These are phyloP conservation scores for Hiodon alosoides DNA, from an alignment of 2,113 vertebrate genomes.

Conservation along the genomic window DNA sequence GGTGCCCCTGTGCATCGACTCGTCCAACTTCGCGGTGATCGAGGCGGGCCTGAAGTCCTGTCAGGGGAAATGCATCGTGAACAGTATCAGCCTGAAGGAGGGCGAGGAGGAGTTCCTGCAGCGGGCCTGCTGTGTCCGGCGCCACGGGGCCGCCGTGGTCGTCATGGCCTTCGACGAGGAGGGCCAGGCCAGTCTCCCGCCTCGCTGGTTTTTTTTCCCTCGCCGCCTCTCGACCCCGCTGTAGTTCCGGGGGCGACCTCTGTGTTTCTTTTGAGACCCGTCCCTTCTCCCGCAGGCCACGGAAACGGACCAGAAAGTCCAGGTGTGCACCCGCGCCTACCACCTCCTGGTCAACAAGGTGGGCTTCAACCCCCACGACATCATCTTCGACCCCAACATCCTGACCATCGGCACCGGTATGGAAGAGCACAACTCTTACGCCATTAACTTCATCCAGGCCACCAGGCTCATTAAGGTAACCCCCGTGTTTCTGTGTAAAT, in stretches of 20 bases:
- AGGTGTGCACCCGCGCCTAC: constrained; percentile 84
- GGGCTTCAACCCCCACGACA: constrained; percentile 83
- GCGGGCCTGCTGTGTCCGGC: constrained; percentile 74
- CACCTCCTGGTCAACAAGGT: constrained; percentile 72
- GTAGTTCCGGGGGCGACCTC: background rate
- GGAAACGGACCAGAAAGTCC: constrained; percentile 76
- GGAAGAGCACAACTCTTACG: constrained; percentile 90
- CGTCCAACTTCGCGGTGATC: constrained; percentile 90
- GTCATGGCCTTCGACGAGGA: constrained; percentile 96
- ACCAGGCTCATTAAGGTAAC: constrained; percentile 85
- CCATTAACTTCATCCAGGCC: constrained; percentile 82
- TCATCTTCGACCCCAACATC: constrained; percentile 97
- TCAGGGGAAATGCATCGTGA: constrained; percentile 95
- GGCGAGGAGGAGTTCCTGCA: constrained; percentile 83
- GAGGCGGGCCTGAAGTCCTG: constrained; percentile 91
- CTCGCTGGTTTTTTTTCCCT: background rate
- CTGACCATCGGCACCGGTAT: constrained; percentile 96
- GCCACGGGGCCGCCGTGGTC: constrained; percentile 85
- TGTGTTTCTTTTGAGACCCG: background rate
- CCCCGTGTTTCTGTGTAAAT: background rate
- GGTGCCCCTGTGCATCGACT: constrained; percentile 95
- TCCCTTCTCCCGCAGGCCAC: constrained; percentile 69
- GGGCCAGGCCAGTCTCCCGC: constrained; percentile 73
- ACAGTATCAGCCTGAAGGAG: constrained; percentile 96
- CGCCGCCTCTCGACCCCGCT: background rate